Evolutionary conservation across 2,113 vertebrate genomes (phyloP), one percentile per base, ranked within the genome.

Genomic region (Nibea albiflora): DNA sequence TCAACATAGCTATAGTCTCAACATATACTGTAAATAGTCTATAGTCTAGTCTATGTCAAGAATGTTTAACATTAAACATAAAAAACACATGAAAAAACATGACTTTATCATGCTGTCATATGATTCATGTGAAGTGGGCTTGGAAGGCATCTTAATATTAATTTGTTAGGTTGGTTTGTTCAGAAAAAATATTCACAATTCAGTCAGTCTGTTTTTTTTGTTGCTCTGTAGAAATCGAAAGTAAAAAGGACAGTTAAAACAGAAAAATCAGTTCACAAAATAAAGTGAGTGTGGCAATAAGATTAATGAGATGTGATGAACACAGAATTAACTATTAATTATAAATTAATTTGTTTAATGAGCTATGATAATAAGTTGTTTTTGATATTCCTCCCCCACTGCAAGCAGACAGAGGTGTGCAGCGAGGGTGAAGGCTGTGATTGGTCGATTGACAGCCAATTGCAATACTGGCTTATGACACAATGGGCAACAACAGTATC

Each of bases 281-380:
- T 58, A 8, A 78, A 83, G 60, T 5, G 44, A 80, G 24, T 7
- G 42, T n/a, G 56, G 42, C 61, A 70, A 62, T 35, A 62, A 52
- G 42, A 65, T 58, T 84, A 86, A 87, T 87, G 77, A 82, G 52
- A 80, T 49, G 70, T 76, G 75, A 81, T 78, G 72, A 86, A 76
- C 72, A 8, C 4, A 19, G 49, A 84, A 81, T 72, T 53, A 89
- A 64, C 68, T 65, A 49, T 70, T 75, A 84, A 89, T 89, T 73
- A 81, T 50, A 28, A 82, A 52, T 17, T 5, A 69, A 84, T 84
- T 74, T 76, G 44, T 52, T 60, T 28, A 76, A 83, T 85, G 28
- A 86, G 71, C 80, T 47, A 7, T 19, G 2, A 39, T 83, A 57
- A 72, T 64, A 52, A 84, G 47, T 22, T 4, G 22, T 35, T 4